Base-by-base conservation (phyloP, 2,797 vertebrate species). In the Crocodylus rhombifer region DNA sequence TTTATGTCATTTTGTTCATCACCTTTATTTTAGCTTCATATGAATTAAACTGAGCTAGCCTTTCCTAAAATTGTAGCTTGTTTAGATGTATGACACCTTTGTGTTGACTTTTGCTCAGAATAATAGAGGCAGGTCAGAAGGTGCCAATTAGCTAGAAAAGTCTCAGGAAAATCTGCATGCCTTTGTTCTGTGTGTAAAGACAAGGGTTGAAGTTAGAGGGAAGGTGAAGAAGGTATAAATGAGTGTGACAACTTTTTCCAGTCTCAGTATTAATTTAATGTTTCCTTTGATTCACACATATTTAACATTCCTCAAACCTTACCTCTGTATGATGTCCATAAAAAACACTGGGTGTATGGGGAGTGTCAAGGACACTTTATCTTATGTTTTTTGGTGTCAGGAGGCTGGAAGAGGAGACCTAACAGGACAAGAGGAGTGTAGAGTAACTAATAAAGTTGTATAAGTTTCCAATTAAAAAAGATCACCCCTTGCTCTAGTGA, bases 271-370 rank as follows among this genome's bases (percentile, higher is more conserved):
- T 14, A 80, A 89, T 65, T 83, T 85, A 30, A 75, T 1, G 2
- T 60, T 85, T 14, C 28, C 87, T n/a, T 84, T 57, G 18, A 61
- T 20, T 64, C 18, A 25, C 2, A 30, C 67, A 3, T 87, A 11
- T 30, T 81, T 67, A 73, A 7, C 5, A 85, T 28, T 21, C 0
- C 11, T 30, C 2, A 12, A 78, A 0, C 33, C 6, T 42, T 56
- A 30, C 76, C 23, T 17, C 42, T 58, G 7, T 4, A 2, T 55
- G 2, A 26, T 25, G 77, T 88, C n/a, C 64, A 33, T 33, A 61
- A 17, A 0, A 0, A 57, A 74, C 42, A 42, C 42, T 42, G 42
- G 42, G 42, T 42, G 42, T 9, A 42, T 42, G 42, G 42, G n/a
- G 14, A 21, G 76, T 51, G 25, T 80, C 62, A 81, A 21, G 21